phyloP scores from a whole-genome alignment of 2,113 vertebrate genomes.

The Stictonetta naevosa region DNA sequence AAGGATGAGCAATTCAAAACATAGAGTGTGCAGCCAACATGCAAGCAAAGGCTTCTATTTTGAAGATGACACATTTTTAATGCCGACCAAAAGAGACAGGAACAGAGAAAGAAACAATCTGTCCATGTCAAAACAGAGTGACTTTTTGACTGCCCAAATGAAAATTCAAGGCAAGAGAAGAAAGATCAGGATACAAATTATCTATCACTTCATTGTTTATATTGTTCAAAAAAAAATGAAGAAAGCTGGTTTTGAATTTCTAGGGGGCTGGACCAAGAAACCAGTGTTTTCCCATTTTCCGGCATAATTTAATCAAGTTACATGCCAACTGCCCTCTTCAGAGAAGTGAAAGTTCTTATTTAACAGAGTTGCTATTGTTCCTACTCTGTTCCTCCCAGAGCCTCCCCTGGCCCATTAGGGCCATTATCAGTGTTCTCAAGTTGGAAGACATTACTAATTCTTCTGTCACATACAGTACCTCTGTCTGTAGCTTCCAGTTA shows the following conservation, averaged over 20 bases:
- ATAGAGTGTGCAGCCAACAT: background rate
- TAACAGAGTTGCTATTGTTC: background rate
- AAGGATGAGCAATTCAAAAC: slow-evolving; percentile 10
- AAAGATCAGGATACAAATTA: slow-evolving; percentile 15
- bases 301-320: background rate
- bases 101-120: slow-evolving; percentile 21
- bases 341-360: background rate
- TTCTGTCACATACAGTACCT: background rate
- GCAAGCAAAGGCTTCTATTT: slow-evolving; percentile 26
- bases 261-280: background rate
- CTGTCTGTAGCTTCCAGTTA: background rate
- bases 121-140: slow-evolving; percentile 17
- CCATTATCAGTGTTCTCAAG: background rate
- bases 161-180: background rate
- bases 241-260: background rate
- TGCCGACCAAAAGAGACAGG: background rate
- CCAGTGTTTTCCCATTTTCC: slow-evolving; percentile 5
- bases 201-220: background rate
- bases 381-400: background rate
- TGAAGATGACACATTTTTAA: slow-evolving; percentile 26
- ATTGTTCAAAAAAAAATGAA: background rate
- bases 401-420: background rate
- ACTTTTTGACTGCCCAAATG: background rate
- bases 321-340: background rate
- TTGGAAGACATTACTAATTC: background rate